Evolutionary conservation across 1,140 invertebrate genomes (phyloP), one percentile per base, ranked within the genome.

Genomic region (Drosophila leontia): DNA sequence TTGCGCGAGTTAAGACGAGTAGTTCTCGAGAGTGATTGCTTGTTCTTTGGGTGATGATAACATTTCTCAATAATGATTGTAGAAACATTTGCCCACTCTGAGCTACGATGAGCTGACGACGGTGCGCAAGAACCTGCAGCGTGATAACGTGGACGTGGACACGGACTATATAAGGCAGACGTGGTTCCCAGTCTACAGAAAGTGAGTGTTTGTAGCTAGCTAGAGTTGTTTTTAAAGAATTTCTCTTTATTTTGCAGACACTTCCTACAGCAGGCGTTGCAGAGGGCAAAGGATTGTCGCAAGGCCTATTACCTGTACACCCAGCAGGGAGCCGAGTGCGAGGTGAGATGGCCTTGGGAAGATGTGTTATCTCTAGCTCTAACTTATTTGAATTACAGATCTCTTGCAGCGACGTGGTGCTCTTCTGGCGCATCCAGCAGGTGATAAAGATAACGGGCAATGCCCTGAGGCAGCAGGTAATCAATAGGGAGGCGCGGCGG

Each of bases 351-450:
- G 3, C 7, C 2, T 1, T n/a, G 6, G 26, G 47, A 7, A 5
- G 19, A 65, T 32, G 41, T 7, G 7, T 5, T 15, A 37, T 12
- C 1, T 19, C 37, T 37, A 50, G 17, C 32, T 32, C 3, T 34
- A 6, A 37, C 11, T 50, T n/a, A 15, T 32, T 11, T 29, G 2
- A 6, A 13, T 3, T 76, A 32, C 91, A 96, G 94, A 94, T 96
- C 82, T 98, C 99, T 70, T 99, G 98, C 92, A 96, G 96, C 91
- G 98, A 99, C 93, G 96, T 99, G 8, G 97, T 99, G 17, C 94
- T 99, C 60, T 99, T 99, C 93, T 99, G 98, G 97, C 95, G 99
- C 83, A 97, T 99, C 87, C 97, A 99, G 87, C 96, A 98, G 92
- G 99, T 99, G 95, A 94, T 99, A 61, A 96, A 97, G 92, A 96